Percentiles rank a stretch among this genome's conserved stretches.
Evolutionary conservation across 2,113 vertebrate genomes (phyloP).

Genomic region (Rafetus swinhoei): DNA sequence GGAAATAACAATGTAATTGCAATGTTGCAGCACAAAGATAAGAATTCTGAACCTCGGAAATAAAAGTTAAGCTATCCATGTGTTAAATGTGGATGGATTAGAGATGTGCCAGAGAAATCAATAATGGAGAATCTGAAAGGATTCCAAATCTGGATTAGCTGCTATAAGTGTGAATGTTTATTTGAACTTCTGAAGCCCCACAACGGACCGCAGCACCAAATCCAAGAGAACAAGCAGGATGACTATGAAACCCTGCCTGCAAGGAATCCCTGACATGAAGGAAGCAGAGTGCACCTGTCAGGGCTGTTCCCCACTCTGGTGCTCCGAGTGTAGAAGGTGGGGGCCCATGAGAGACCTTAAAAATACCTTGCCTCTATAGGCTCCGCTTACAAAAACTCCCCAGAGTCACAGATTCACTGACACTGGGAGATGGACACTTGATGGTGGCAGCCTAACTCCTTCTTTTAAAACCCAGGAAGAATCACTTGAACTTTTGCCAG

Average conservation of each 20-base stretch:
- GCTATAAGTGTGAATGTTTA: not conserved
- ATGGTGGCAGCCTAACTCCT: too few relatives aligned
- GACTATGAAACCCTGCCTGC: not conserved
- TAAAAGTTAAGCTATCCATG: not conserved
- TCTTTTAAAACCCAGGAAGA: too few relatives aligned
- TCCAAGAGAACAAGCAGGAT: not conserved
- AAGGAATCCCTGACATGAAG: not conserved
- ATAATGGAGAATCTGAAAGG: not conserved
- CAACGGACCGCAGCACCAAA: not conserved
- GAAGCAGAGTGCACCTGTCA: not conserved
- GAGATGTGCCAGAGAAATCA: not conserved
- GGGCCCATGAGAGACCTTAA: too few relatives aligned
- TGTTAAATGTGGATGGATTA: not conserved
- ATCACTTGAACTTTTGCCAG: too few relatives aligned
- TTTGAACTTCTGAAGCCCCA: not conserved
- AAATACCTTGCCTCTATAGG: too few relatives aligned
- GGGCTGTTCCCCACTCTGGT: too few relatives aligned
- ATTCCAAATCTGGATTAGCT: not conserved
- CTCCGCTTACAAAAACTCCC: too few relatives aligned
- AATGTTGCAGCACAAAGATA: conserved; percentile 4
- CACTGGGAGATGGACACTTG: too few relatives aligned
- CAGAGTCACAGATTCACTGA: too few relatives aligned
- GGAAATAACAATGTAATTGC: conserved; percentile 37
- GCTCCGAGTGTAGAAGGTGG: too few relatives aligned
- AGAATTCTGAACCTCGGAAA: conserved; percentile 16